These are phyloP conservation scores for Phrynocephalus vlangalii DNA, from an alignment of 2,797 vertebrate genomes.

Conservation along the genomic window DNA sequence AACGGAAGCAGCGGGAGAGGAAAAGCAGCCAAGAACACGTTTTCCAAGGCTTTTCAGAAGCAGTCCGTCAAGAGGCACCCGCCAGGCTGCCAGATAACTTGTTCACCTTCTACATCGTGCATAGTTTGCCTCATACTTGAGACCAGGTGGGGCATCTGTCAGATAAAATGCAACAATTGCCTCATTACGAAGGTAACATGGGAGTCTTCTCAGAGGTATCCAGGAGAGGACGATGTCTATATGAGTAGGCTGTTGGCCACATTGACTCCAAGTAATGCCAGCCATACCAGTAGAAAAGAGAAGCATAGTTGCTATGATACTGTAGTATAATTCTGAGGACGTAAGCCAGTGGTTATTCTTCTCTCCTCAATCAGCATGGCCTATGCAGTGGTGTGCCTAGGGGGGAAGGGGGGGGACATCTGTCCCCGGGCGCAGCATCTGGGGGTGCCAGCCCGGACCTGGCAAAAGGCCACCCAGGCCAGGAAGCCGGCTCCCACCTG, in stretches of 20 bases:
- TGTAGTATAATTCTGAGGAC: too few relatives aligned
- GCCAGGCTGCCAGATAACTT: too few relatives aligned
- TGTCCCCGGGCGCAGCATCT: too few relatives aligned
- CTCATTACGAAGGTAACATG: not conserved
- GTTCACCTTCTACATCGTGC: not conserved
- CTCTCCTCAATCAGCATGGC: not conserved
- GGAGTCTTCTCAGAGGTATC: not conserved
- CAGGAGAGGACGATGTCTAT: not conserved
- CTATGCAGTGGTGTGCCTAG: too few relatives aligned
- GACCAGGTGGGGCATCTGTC: not conserved
- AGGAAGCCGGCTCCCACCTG: too few relatives aligned
- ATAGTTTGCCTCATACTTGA: not conserved
- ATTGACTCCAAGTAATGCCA: not conserved
- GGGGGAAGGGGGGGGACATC: too few relatives aligned
- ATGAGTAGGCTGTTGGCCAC: not conserved
- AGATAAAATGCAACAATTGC: not conserved
- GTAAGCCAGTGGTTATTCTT: not conserved
- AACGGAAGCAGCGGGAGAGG: constrained; percentile 19
- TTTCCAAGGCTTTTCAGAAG: constrained; percentile 52
- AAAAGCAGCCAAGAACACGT: not conserved
- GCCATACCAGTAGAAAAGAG: not conserved
- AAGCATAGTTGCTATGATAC: not conserved
- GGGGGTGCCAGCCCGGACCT: too few relatives aligned
- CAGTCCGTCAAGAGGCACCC: constrained; percentile 14
- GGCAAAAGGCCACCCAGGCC: too few relatives aligned